Percentiles rank a stretch among this genome's conserved stretches.
These are phyloP conservation scores for Gymnocypris eckloni DNA, from an alignment of 2,797 vertebrate species.

Conservation along the genomic window DNA sequence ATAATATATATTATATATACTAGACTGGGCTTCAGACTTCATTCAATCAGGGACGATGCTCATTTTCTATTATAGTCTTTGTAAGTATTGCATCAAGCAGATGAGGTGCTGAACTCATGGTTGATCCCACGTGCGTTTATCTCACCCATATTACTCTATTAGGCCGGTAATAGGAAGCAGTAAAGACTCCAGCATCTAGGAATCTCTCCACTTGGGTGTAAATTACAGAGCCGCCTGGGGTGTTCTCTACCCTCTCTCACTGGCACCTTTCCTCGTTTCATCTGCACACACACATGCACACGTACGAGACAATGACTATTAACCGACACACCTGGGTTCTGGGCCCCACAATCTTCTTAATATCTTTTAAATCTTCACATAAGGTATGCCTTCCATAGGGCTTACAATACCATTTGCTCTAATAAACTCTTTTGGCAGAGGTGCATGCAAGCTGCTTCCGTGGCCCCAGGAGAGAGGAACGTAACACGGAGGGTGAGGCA, in stretches of 20 bases:
- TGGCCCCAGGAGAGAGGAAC: constrained; percentile 72
- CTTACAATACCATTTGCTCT: constrained; percentile 88
- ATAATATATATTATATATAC: no score
- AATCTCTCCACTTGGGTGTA: constrained; percentile 61
- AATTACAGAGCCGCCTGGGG: constrained; percentile 66
- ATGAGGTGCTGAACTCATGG: constrained; percentile 35
- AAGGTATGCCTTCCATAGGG: constrained; percentile 89
- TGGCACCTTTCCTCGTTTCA: constrained; percentile 66
- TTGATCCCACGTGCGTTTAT: constrained; percentile 14
- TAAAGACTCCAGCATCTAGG: constrained; percentile 19
- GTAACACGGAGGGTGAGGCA: constrained; percentile 70
- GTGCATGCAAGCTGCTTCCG: constrained; percentile 82
- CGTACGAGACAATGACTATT: constrained; percentile 83
- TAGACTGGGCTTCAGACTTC: neutral
- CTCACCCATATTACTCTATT: constrained; percentile 21
- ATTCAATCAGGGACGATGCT: neutral
- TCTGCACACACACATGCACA: constrained; percentile 55
- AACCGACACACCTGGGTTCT: constrained; percentile 84
- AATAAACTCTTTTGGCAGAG: constrained; percentile 89
- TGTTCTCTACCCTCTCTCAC: constrained; percentile 68
- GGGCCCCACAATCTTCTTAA: constrained; percentile 81
- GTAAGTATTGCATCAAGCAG: constrained; percentile 24
- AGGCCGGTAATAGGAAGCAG: constrained; percentile 2
- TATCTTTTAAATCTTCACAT: constrained; percentile 89
- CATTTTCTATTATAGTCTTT: neutral